Percentiles rank a stretch among this genome's conserved stretches.
Conservation (phyloP, 2,888 invertebrate genomes). For the Cephus pulcher region DNA sequence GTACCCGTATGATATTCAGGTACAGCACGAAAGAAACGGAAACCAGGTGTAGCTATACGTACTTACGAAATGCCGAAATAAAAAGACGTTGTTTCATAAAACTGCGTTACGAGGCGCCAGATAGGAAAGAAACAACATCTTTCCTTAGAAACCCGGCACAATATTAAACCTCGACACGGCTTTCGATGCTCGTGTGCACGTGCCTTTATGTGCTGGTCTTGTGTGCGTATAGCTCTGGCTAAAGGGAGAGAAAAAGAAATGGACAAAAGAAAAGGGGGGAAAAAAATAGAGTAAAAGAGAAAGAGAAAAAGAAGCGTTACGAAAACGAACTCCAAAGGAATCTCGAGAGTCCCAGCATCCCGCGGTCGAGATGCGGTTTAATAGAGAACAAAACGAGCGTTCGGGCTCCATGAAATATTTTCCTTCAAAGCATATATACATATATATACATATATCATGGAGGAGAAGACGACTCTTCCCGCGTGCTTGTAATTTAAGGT, state of each 20-base stretch:
- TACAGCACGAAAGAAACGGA: not conserved
- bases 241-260: not conserved
- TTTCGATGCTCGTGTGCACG: not conserved
- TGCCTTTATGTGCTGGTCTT: not conserved
- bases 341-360: not conserved
- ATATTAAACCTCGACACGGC: conserved; percentile 2
- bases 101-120: not conserved
- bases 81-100: not conserved
- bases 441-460: not conserved
- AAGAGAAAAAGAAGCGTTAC: not conserved
- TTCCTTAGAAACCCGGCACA: not conserved
- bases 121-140: not conserved
- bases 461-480: not conserved
- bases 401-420: not conserved
- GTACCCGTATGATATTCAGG: not conserved
- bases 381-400: not conserved
- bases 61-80: not conserved
- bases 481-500: not conserved
- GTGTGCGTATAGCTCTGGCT: not conserved
- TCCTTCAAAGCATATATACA: not conserved
- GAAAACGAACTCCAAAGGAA: not conserved
- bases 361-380: not conserved
- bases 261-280: not conserved
- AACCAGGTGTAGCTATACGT: not conserved
- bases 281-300: conserved; percentile 8